Evolutionary conservation across 2,113 vertebrate genomes (phyloP), one percentile per base, ranked within the genome.

Genomic region (Pseudorasbora parva): DNA sequence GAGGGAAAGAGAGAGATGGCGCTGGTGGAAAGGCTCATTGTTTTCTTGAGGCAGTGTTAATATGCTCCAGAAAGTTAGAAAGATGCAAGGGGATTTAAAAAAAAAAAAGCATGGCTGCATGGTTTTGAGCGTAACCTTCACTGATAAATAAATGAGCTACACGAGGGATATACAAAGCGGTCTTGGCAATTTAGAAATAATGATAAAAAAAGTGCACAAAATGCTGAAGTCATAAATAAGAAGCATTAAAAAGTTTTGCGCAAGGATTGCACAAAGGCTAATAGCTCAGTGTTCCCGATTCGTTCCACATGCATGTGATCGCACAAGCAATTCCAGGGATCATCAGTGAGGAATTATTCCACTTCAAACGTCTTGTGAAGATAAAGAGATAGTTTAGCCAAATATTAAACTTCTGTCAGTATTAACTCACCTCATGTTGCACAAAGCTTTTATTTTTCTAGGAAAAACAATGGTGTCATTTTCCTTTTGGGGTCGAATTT

Each of bases 121-220:
- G 30, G 37, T 54, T 68, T 66, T 23, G 51, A 51, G 41, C 25
- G 37, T 74, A 51, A 64, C 59, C 68, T 33, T 78, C 64, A 23
- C 71, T 54, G 6, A 43, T 45, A 72, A 77, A 82, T 33, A 43
- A 51, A 49, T 43, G 66, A 64, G 27, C 68, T 56, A 62, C 59
- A 8, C 64, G 19, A 41, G 73, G 64, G 80, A 74, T 23, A 17
- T 33, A n/a, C 47, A 81, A 56, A 12, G 62, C 14, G 62, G 47
- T 49, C 78, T 49, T 49, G 78, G 78, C 64, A 54, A 81, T 81
- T 69, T 69, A 23, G 69, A 81, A 69, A 9, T 69, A 81, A 81
- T 41, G 64, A 81, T 56, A 69, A 81, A 68, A 56, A 10, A 1
- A 7, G n/a, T 19, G 25, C 59, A 79, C 5, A 25, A 69, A 69